Evolutionary conservation across 2,797 vertebrate species (phyloP).

Genomic region (Muscicapa striata): DNA sequence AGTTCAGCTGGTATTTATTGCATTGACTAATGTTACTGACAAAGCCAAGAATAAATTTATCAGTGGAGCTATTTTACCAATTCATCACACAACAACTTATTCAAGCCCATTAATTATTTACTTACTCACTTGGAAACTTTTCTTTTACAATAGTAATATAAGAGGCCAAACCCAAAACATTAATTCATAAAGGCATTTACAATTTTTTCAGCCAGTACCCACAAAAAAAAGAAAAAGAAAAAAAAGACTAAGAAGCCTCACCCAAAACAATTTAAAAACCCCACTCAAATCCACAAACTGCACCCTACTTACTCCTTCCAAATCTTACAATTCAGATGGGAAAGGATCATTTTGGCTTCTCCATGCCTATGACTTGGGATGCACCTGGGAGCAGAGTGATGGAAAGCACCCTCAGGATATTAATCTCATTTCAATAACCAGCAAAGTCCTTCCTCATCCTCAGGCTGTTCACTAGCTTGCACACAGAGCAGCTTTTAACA

Average conservation of each 20-base stretch:
- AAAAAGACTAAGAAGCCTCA: neutral
- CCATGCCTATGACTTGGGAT: neutral
- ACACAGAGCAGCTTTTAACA: neutral
- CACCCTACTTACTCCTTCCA: neutral
- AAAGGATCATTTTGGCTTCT: neutral
- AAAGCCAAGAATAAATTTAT: slow-evolving; percentile 18
- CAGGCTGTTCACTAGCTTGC: neutral
- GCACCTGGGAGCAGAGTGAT: neutral
- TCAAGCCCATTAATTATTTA: slow-evolving; percentile 21
- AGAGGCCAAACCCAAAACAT: neutral
- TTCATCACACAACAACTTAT: neutral
- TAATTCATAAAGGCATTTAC: neutral
- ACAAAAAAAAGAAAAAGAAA: too few relatives aligned
- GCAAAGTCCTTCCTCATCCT: neutral
- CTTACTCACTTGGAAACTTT: neutral
- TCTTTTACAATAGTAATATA: neutral
- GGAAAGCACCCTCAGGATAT: neutral
- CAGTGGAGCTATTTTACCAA: neutral
- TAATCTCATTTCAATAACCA: neutral
- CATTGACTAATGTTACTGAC: neutral
- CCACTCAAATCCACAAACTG: neutral
- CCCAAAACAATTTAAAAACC: fast-evolving
- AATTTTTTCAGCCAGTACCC: neutral
- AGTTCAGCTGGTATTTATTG: neutral
- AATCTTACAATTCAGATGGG: neutral